Evolutionary conservation across 2,113 vertebrate genomes (phyloP).

Genomic region (Merops nubicus): DNA sequence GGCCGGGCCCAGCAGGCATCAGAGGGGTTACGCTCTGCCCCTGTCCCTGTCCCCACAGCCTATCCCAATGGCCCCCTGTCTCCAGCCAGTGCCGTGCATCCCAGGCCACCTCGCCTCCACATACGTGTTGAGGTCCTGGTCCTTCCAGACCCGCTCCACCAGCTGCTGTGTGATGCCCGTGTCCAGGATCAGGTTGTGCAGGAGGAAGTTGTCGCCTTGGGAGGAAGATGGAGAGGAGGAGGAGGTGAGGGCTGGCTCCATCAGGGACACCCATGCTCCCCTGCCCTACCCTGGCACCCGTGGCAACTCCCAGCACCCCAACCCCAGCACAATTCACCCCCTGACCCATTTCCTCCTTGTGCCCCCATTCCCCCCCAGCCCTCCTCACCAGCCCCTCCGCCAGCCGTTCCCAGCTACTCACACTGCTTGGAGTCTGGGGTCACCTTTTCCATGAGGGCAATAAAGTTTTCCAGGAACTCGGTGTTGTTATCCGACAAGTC

Average conservation of each 20-base stretch:
- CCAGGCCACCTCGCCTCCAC: not conserved
- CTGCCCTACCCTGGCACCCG: not conserved
- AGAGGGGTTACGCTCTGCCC: not conserved
- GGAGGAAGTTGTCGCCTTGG: conserved; percentile 92
- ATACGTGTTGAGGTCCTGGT: conserved; percentile 95
- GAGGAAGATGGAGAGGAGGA: not conserved
- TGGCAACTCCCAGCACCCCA: not conserved
- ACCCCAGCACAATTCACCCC: not conserved
- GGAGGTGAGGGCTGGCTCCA: not conserved
- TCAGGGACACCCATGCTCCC: not conserved
- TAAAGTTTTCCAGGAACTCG: conserved; percentile 98
- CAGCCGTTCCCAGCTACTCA: conserved; percentile 73
- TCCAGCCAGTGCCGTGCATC: not conserved
- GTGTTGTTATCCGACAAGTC: conserved; percentile 98
- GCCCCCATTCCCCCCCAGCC: fast-evolving
- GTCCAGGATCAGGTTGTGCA: conserved; percentile 97
- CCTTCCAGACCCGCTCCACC: conserved; percentile 94
- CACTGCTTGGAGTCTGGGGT: conserved; percentile 98
- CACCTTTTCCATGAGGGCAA: conserved; percentile 98
- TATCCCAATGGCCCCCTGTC: not conserved
- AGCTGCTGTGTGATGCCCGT: conserved; percentile 94
- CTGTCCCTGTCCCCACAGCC: not conserved
- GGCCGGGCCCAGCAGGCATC: not conserved
- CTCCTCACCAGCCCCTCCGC: not conserved
- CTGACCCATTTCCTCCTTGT: not conserved